Base-by-base conservation (phyloP, 2,113 vertebrate species). In the Corvus hawaiiensis region DNA sequence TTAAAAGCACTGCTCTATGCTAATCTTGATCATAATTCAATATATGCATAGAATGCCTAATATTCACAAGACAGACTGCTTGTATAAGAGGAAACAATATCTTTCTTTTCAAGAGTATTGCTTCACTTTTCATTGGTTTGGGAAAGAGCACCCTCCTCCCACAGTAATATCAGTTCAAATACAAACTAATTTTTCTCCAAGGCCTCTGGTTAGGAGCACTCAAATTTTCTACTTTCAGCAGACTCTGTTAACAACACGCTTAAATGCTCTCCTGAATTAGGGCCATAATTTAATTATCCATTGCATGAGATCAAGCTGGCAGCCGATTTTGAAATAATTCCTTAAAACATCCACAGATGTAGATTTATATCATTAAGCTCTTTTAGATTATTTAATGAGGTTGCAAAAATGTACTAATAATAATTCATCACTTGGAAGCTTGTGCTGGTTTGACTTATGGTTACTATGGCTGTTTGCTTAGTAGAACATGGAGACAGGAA, bases 341-440 rank as follows among this genome's bases (percentile, higher is more conserved):
- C 44, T 75, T 94, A 75, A 86, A 95, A 87, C 44, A 89, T 74
- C 77, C 56, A 79, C 89, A 94, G 56, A 95, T 41, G 80, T 41
- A 90, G 35, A 86, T 87, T 91, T 87, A 89, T 37, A 68, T 72
- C 91, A 94, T 82, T 87, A 95, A 78, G 58, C 26, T 82, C 84
- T 94, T 90, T 91, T 78, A 61, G 61, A 87, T 72, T 32, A 87
- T 89, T 91, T 84, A 94, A 84, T 72, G 87, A 96, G 22, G 56
- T 75, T 94, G 35, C 28, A 84, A 87, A 93, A 94, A 78, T 33
- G 16, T 37, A 82, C 73, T 90, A 68, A 68, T 48, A 95, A 79
- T 67, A 93, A 87, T 84, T 90, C 66, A 62, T 85, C 43, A 67
- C 61, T 89, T 69, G 51, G 46, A 89, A 91, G 54, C 67, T 61